Evolutionary conservation across 2,888 invertebrate genomes (phyloP).

Genomic region (Teinopalpus imperialis): DNA sequence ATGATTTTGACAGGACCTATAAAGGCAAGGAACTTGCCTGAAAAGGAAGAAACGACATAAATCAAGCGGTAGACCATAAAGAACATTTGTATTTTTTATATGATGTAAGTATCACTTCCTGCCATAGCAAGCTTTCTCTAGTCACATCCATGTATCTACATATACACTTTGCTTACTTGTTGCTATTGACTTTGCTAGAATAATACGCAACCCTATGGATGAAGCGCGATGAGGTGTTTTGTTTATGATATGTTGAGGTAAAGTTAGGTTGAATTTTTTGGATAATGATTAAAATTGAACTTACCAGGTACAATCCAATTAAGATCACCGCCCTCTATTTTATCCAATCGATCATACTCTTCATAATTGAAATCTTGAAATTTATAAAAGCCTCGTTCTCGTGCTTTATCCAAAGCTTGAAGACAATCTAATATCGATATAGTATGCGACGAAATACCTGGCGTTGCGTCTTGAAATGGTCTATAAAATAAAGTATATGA

Average conservation of each 20-base stretch:
- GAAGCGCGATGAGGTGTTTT: no score
- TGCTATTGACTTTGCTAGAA: no score
- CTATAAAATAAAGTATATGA: constrained; percentile 49
- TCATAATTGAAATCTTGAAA: constrained; percentile 91
- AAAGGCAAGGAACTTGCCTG: constrained; percentile 91
- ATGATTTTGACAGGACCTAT: constrained; percentile 87
- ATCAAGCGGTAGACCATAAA: no score
- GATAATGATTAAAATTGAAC: constrained; percentile 70
- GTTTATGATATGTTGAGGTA: no score
- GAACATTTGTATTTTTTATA: no score
- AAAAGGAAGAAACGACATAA: no score
- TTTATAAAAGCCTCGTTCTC: constrained; percentile 88
- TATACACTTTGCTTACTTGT: no score
- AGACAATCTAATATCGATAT: constrained; percentile 85
- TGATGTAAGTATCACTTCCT: no score
- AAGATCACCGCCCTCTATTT: constrained; percentile 92
- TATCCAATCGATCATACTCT: constrained; percentile 92
- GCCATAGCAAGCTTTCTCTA: no score
- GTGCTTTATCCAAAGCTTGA: constrained; percentile 85
- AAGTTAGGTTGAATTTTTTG: not conserved
- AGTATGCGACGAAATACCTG: constrained; percentile 87
- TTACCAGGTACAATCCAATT: constrained; percentile 94
- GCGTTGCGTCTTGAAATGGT: constrained; percentile 90
- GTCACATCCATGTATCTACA: no score
- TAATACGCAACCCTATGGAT: no score